A percentile compares a stretch with the other conserved stretches of the same genome.
phyloP scores from a whole-genome alignment of 2,888 invertebrate species.

The Magallana nippona region DNA sequence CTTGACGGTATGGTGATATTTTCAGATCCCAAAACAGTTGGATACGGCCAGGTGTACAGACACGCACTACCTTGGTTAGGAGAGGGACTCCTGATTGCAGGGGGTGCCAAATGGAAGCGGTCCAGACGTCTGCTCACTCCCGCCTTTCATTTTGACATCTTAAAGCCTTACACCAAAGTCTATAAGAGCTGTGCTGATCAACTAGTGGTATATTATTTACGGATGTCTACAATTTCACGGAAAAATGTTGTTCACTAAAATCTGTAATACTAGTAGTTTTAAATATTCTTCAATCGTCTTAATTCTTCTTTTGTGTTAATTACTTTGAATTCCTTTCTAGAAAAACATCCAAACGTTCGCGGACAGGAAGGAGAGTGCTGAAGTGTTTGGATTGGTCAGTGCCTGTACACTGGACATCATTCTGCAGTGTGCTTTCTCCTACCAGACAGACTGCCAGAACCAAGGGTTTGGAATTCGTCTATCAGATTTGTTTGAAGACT shows the following conservation, averaged over 20 bases:
- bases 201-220: slow-evolving; percentile 57
- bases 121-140: slow-evolving; percentile 69
- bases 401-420: slow-evolving; percentile 61
- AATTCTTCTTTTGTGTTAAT: too few relatives aligned
- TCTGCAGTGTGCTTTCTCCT: slow-evolving; percentile 64
- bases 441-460: slow-evolving; percentile 58
- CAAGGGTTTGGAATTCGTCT: slow-evolving; percentile 49
- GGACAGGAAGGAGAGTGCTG: slow-evolving; percentile 54
- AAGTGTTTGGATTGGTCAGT: slow-evolving; percentile 57
- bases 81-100: slow-evolving; percentile 66
- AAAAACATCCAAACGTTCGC: slow-evolving; percentile 52
- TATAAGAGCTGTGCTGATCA: slow-evolving; percentile 67
- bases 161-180: slow-evolving; percentile 66
- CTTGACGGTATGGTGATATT: background rate
- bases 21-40: slow-evolving; percentile 63
- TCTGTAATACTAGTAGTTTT: too few relatives aligned
- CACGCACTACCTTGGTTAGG: slow-evolving; percentile 68
- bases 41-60: slow-evolving; percentile 61
- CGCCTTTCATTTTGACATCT: slow-evolving; percentile 75
- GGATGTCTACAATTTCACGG: too few relatives aligned
- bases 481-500: too few relatives aligned
- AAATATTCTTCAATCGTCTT: too few relatives aligned
- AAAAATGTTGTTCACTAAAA: too few relatives aligned
- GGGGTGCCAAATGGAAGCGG: slow-evolving; percentile 66
- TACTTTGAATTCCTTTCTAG: slow-evolving; percentile 44